Conservation (phyloP, 2,888 invertebrate species). For the Dasysyrphus tricinctus region DNA sequence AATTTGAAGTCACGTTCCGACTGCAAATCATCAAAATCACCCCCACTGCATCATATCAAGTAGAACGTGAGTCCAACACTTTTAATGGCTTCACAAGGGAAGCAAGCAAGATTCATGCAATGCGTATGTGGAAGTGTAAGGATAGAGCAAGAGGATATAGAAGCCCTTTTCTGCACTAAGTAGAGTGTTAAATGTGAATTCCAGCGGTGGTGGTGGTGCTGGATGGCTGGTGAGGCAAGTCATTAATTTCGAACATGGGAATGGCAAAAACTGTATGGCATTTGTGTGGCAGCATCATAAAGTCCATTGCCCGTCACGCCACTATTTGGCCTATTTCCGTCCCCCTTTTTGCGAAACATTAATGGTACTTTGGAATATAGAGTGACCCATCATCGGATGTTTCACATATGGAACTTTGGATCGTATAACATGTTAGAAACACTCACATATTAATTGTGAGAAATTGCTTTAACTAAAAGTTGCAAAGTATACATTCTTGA, state of each 20-base stretch:
- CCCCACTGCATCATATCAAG: conserved; percentile 46
- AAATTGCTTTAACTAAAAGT: conserved; percentile 56
- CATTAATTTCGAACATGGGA: conserved; percentile 72
- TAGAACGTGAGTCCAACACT: conserved; percentile 59
- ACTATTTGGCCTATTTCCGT: conserved; percentile 44
- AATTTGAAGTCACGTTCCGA: conserved; percentile 60
- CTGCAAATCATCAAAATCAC: conserved; percentile 63
- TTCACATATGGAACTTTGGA: conserved; percentile 29
- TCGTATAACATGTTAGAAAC: conserved; percentile 37
- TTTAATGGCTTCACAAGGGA: conserved; percentile 47
- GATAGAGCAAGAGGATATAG: not conserved
- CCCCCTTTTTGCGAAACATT: conserved; percentile 28
- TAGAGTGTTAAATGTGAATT: conserved; percentile 72
- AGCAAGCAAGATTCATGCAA: conserved; percentile 4
- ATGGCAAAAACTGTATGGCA: conserved; percentile 47
- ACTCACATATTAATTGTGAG: conserved; percentile 67
- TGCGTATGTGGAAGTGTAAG: not conserved
- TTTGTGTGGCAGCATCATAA: conserved; percentile 41
- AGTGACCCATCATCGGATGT: conserved; percentile 49
- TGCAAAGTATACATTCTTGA: conserved; percentile 11
- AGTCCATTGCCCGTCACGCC: conserved; percentile 42
- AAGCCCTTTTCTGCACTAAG: conserved; percentile 54
- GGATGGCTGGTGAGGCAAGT: conserved; percentile 51
- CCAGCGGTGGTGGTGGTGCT: conserved; percentile 38
- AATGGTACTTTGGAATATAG: conserved; percentile 29